phyloP scores from a whole-genome alignment of 2,797 vertebrate genomes.

The Hypotaenidia okinawae region DNA sequence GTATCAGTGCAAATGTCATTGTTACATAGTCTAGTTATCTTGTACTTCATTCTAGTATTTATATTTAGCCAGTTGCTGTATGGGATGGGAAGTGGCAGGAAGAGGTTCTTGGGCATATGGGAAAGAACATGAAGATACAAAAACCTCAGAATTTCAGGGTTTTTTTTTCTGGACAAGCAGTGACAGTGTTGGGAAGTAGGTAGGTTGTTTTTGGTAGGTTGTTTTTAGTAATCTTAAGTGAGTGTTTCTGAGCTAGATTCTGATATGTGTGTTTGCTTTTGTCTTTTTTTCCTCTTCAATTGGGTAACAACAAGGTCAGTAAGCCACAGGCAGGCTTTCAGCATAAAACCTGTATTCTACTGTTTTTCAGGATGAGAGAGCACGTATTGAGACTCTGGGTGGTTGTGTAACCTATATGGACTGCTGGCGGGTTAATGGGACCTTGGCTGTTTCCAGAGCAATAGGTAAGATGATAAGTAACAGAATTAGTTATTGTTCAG shows the following conservation, averaged over 20 bases:
- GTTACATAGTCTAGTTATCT: not conserved
- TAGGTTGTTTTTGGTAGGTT: not conserved
- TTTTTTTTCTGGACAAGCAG: not conserved
- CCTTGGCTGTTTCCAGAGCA: constrained; percentile 94
- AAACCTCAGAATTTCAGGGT: not conserved
- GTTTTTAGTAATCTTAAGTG: not conserved
- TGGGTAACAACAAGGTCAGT: not conserved
- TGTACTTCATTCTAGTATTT: not conserved
- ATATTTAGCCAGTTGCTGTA: not conserved
- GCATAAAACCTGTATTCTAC: not conserved
- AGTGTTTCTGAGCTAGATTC: not conserved
- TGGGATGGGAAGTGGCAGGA: not conserved
- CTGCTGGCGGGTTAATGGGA: constrained; percentile 97
- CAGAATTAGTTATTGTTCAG: not conserved
- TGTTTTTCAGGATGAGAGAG: constrained; percentile 87
- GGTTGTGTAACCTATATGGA: constrained; percentile 94
- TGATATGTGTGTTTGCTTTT: not conserved
- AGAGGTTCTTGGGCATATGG: not conserved
- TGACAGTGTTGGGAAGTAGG: not conserved
- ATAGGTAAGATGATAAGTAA: constrained; percentile 84
- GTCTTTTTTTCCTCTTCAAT: not conserved
- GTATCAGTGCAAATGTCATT: not conserved
- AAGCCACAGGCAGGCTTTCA: not conserved
- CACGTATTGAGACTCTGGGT: constrained; percentile 90
- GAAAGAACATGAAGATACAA: not conserved